Evolutionary conservation across 2,113 vertebrate species (phyloP).

Genomic region (Taurulus bubalis): DNA sequence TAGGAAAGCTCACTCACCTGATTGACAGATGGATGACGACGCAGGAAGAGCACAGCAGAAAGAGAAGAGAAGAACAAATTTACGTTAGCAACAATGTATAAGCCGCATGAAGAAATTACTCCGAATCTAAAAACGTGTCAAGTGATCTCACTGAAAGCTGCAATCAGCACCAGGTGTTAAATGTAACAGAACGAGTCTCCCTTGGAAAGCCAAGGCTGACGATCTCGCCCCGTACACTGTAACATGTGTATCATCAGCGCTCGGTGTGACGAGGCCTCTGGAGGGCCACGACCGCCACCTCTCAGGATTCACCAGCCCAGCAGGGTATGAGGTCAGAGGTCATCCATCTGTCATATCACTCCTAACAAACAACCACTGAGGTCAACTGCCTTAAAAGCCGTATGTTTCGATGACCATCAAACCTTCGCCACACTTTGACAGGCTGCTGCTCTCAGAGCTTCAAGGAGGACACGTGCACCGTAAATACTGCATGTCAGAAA

Average conservation of each 20-base stretch:
- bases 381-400: constrained; percentile 58
- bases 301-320: constrained; percentile 70
- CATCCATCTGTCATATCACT: constrained; percentile 61
- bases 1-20: constrained; percentile 48
- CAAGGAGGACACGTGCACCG: constrained; percentile 30
- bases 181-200: constrained; percentile 9
- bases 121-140: constrained; percentile 16
- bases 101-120: not conserved
- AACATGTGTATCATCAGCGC: constrained; percentile 55
- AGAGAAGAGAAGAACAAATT: constrained; percentile 16
- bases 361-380: constrained; percentile 46
- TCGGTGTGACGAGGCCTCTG: constrained; percentile 54
- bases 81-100: not conserved
- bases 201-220: constrained; percentile 33
- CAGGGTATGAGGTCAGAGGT: constrained; percentile 38
- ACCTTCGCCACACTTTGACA: constrained; percentile 49
- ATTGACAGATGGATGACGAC: not conserved
- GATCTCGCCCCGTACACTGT: not conserved
- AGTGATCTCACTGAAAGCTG: not conserved
- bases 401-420: constrained; percentile 57
- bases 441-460: constrained; percentile 40
- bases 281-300: constrained; percentile 39
- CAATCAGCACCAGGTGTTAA: not conserved
- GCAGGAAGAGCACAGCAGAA: constrained; percentile 4
- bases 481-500: constrained; percentile 60